Base-by-base conservation (phyloP, 2,113 vertebrate genomes). In the Grallaria varia region DNA sequence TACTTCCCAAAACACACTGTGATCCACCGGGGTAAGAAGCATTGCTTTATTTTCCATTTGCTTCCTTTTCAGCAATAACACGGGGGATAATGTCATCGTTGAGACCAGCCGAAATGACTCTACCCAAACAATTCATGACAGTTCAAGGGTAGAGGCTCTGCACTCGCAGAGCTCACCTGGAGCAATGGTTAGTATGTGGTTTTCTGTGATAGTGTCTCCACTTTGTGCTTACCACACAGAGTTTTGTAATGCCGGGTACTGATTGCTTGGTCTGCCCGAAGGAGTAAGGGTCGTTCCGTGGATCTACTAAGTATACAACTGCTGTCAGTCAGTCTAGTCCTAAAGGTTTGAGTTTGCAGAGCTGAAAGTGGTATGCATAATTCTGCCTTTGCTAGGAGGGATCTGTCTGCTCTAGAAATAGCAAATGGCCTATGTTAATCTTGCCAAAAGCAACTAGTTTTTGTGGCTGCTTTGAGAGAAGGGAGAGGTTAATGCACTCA, bases 51-150 rank as follows among this genome's bases (percentile, higher is more conserved):
- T 56, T 63, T 59, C 49, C 11, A 15, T 80, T 95, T 95, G 85
- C 58, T 97, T 87, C 8, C 44, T 68, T 77, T 50, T 69, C 71
- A 97, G 97, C 97, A 97, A 83, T 92, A 95, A 96, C 27, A 78
- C 55, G 5, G 49, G 47, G 37, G 78, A 91, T 60, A 78, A 17
- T 2, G 92, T 79, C 58, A 24, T 92, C 4, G 50, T 88, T 68
- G 97, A 98, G 60, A 49, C 39, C 42, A 92, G 31, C 23, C 64
- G 16, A 10, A 88, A 85, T 49, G 81, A 79, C 73, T 90, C 96
- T 10, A 97, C 97, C 2, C 97, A 97, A 16, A 97, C 98, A 8
- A 91, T 97, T 53, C 96, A 37, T 4, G 95, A 97, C 91, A 97
- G 97, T 59, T 96, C 97, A 42, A 79, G 85, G 37, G 89, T 49